Conservation (phyloP, 2,797 vertebrate genomes). For the Trematocara caparti region DNA sequence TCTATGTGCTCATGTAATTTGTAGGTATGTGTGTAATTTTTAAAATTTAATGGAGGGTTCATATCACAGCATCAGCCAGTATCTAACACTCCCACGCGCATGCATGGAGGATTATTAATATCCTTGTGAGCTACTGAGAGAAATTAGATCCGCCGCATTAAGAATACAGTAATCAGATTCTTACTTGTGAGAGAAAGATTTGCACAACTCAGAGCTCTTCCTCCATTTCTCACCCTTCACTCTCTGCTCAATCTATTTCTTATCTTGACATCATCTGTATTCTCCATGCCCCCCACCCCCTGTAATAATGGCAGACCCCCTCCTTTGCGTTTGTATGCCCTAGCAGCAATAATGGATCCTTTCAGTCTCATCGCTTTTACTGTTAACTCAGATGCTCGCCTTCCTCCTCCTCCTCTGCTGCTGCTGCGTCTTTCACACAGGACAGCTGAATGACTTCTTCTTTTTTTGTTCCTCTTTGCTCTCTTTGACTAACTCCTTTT, state of each 20-base stretch:
- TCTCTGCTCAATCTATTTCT: slow-evolving; percentile 17
- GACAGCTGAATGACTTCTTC: slow-evolving; percentile 29
- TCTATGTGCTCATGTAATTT: not conserved
- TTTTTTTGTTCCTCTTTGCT: not conserved
- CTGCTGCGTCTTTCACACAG: not conserved
- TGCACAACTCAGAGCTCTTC: not conserved
- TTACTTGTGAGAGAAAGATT: not conserved
- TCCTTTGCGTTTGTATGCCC: slow-evolving; percentile 10
- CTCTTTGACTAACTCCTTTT: not conserved
- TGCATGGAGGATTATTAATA: slow-evolving; percentile 6
- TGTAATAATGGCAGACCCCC: slow-evolving; percentile 27
- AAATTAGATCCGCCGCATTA: slow-evolving; percentile 23
- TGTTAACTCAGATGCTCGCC: slow-evolving; percentile 39
- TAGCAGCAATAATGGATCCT: slow-evolving; percentile 50
- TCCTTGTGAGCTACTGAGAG: not conserved
- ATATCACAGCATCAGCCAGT: slow-evolving; percentile 10
- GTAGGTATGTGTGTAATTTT: not conserved
- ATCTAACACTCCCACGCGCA: slow-evolving; percentile 17
- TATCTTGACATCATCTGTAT: slow-evolving; percentile 39
- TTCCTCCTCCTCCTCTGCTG: not conserved
- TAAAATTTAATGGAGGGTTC: not conserved
- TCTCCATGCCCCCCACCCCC: not conserved
- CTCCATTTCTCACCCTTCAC: not conserved
- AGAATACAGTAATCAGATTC: slow-evolving; percentile 25
- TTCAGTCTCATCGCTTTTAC: slow-evolving; percentile 47